A percentile compares a stretch with the other conserved stretches of the same genome.
These are phyloP conservation scores for Echiichthys vipera DNA, from an alignment of 2,797 vertebrate genomes.

Conservation along the genomic window DNA sequence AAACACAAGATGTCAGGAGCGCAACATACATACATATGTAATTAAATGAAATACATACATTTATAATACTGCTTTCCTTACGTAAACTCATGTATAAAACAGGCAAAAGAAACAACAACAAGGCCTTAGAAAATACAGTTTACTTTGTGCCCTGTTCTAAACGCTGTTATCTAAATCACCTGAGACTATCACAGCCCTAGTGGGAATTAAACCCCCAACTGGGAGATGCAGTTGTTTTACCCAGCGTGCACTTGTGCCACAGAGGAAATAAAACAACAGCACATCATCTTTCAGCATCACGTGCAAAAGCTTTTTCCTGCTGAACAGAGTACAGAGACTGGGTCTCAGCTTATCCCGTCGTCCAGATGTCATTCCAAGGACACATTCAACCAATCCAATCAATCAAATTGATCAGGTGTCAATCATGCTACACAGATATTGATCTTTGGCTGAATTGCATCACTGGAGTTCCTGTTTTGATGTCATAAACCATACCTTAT, in stretches of 20 bases:
- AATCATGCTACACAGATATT: constrained; percentile 31
- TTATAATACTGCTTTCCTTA: background rate
- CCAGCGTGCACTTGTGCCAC: constrained; percentile 25
- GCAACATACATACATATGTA: background rate
- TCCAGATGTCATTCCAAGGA: constrained; percentile 46
- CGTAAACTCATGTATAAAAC: background rate
- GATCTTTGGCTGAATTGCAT: constrained; percentile 6
- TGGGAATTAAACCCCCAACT: constrained; percentile 9
- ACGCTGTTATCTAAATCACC: constrained; percentile 8
- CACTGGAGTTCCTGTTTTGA: background rate
- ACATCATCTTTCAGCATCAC: constrained; percentile 6
- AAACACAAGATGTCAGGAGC: background rate
- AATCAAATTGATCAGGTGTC: constrained; percentile 50
- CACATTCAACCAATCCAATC: constrained; percentile 37
- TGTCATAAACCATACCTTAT: constrained; percentile 6
- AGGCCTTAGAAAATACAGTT: background rate
- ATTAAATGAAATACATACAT: background rate
- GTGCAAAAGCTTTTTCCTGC: background rate
- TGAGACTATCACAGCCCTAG: background rate
- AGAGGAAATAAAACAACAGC: background rate
- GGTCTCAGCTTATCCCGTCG: constrained; percentile 31
- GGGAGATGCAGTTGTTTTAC: background rate
- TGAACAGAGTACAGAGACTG: background rate
- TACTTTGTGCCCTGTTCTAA: constrained; percentile 5
- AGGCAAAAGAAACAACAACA: background rate